A percentile compares a stretch with the other conserved stretches of the same genome.
phyloP scores from a whole-genome alignment of 2,797 vertebrate species.

The Hemibagrus guttatus region DNA sequence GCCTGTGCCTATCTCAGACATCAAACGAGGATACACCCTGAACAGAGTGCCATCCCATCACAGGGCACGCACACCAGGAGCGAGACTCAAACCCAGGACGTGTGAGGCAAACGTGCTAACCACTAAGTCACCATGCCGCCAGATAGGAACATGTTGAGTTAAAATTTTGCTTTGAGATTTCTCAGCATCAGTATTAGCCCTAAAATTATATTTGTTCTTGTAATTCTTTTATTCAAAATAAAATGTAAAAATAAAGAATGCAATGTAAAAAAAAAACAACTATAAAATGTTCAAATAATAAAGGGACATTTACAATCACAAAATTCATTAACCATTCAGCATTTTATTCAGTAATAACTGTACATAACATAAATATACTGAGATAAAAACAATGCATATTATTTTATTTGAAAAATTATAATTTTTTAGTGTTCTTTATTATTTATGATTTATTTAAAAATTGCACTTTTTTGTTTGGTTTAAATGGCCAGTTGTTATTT shows the following conservation, averaged over 20 bases:
- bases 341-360: constrained; percentile 14
- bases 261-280: not conserved
- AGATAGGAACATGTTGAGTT: not conserved
- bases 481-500: not conserved
- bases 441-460: not conserved
- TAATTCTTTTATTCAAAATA: not conserved
- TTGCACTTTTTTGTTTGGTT: not conserved
- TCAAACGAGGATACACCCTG: too few species aligned
- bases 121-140: too few species aligned
- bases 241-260: not conserved
- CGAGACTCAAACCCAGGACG: too few species aligned
- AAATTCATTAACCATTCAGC: not conserved
- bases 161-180: not conserved
- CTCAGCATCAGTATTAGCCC: not conserved
- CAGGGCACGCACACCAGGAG: too few species aligned
- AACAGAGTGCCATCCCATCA: too few species aligned
- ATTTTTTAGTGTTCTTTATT: not conserved
- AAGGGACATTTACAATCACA: not conserved
- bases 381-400: not conserved
- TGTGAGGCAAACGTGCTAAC: too few species aligned
- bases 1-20: too few species aligned
- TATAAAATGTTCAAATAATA: not conserved
- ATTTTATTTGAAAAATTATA: not conserved
- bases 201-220: not conserved
- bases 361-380: not conserved